phyloP scores from a whole-genome alignment of 2,888 invertebrate genomes.

The Mesoligia furuncula region DNA sequence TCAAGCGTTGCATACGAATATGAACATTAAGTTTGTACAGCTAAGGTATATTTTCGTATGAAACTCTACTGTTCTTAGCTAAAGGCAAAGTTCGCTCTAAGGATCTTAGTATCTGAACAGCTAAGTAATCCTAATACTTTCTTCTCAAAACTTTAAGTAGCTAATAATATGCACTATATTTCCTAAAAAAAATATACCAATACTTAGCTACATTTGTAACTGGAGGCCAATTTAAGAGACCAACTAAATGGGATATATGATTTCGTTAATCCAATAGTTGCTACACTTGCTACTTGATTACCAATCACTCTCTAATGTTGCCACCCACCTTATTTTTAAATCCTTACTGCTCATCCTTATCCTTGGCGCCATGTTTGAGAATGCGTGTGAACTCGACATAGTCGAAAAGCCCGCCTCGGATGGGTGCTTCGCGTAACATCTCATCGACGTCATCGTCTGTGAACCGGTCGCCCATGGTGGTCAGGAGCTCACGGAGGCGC shows the following conservation, averaged over 20 bases:
- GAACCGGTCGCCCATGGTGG: slow-evolving; percentile 99
- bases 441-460: slow-evolving; percentile 99
- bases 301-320: slow-evolving; percentile 50
- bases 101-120: background rate
- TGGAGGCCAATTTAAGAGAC: slow-evolving; percentile 9
- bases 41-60: background rate
- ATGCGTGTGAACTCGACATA: slow-evolving; percentile 99
- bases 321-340: slow-evolving; percentile 54
- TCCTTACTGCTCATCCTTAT: slow-evolving; percentile 97
- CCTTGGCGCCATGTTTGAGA: slow-evolving; percentile 99
- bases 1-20: background rate
- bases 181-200: background rate
- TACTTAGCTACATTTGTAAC: slow-evolving; percentile 5
- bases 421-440: slow-evolving; percentile 99
- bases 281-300: slow-evolving; percentile 27
- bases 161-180: slow-evolving; percentile 8
- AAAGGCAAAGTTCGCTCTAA: no score
- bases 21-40: background rate
- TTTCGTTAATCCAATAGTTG: slow-evolving; percentile 22
- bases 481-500: slow-evolving; percentile 97
- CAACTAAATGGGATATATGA: background rate
- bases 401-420: slow-evolving; percentile 98
- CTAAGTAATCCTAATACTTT: background rate
- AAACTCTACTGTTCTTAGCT: background rate
- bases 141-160: background rate